Evolutionary conservation across 2,113 vertebrate genomes (phyloP), one percentile per base, ranked within the genome.

Genomic region (Alaudala cheleensis): DNA sequence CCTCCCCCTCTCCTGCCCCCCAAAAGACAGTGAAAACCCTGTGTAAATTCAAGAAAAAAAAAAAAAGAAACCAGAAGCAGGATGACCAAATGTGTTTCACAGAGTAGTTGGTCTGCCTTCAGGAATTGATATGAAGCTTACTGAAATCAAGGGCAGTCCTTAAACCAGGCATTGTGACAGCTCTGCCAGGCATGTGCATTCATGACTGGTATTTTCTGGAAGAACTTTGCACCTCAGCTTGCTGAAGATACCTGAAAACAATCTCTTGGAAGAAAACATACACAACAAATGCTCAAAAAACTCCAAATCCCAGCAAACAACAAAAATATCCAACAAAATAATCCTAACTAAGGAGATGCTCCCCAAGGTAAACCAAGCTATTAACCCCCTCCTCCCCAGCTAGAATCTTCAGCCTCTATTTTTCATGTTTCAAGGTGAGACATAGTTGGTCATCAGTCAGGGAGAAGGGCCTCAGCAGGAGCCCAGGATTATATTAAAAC

Each of bases 301-400:
- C 1, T 8, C 25, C 29, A 23, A 49, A 61, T 3, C 7, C 40
- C 21, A 10, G 62, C 6, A 42, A 31, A 37, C 16, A 42, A 50
- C 6, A 29, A 39, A 50, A 39, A 53, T n/a, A 10, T 0, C 3
- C 23, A 24, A n/a, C 4, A 50, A 67, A 83, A 77, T 47, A 31
- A 3, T 22, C 12, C 9, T 26, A 56, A 5, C 8, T 12, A 25
- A 77, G 60, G 16, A 21, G 13, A 22, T 0, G 0, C 5, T 21
- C 7, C 31, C 2, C 16, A 53, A 74, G 60, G 33, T 53, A 26
- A 88, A n/a, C 23, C 19, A 66, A 45, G 24, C 7, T 12, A 29
- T 11, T n/a, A 45, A 58, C 11, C 1, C 14, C 2, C 21, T 28
- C 5, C 10, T 11, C 40, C 21, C 24, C 13, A 7, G 14, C 23